These are phyloP conservation scores for Hirtodrosophila alboralis DNA, from an alignment of 2,888 invertebrate genomes.

Conservation along the genomic window DNA sequence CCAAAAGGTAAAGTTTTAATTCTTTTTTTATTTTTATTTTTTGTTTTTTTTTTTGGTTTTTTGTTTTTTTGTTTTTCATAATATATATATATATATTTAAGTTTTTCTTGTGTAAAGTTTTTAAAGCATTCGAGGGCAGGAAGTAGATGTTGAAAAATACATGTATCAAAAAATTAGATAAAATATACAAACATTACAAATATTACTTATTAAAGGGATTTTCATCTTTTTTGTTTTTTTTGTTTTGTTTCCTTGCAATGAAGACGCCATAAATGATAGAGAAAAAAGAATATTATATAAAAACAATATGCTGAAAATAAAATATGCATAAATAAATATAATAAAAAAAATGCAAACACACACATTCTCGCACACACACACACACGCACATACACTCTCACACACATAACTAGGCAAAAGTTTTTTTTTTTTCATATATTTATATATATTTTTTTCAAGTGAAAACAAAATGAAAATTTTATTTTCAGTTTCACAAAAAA, in stretches of 20 bases:
- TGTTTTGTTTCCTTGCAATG: slow-evolving; percentile 49
- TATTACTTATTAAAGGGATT: slow-evolving; percentile 63
- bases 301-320: slow-evolving; percentile 12
- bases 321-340: not conserved
- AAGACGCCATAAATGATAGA: slow-evolving; percentile 44
- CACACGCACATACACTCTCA: not conserved
- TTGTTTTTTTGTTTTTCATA: slow-evolving; percentile 25
- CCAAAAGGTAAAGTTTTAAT: slow-evolving; percentile 79
- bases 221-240: too few relatives aligned
- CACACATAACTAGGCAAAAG: slow-evolving; percentile 9
- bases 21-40: too few relatives aligned
- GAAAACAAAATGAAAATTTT: slow-evolving; percentile 48
- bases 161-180: slow-evolving; percentile 74
- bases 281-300: too few relatives aligned
- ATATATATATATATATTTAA: slow-evolving; percentile 59
- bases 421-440: not conserved
- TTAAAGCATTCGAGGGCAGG: slow-evolving; percentile 80
- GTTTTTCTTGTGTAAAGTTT: slow-evolving; percentile 72
- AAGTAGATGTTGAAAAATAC: slow-evolving; percentile 80
- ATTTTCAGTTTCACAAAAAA: slow-evolving; percentile 38
- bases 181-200: slow-evolving; percentile 58
- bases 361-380: slow-evolving; percentile 3
- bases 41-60: too few relatives aligned
- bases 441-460: slow-evolving; percentile 3
- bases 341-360: not conserved